Base-by-base conservation (phyloP, 1,140 invertebrate species). In the Drosophila murphyi region DNA sequence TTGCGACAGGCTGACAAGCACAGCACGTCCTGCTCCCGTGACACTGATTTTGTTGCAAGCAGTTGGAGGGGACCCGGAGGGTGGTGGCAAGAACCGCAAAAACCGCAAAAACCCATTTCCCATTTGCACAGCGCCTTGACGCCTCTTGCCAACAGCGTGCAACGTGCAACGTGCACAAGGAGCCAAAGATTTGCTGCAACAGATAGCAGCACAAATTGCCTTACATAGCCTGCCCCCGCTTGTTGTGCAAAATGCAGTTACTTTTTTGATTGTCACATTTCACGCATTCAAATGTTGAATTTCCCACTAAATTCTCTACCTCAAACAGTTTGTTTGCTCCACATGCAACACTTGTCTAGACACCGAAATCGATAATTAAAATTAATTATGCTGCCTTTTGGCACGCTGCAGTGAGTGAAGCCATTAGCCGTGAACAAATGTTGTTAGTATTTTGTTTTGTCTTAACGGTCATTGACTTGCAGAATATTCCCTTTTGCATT, bases 1-100 rank as follows among this genome's bases (percentile, higher is more conserved):
- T 89, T 89, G 85, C 85, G 48, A 79, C 62, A 3, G 39, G 67
- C 39, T 64, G 68, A 85, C 71, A 77, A 51, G 64, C 55, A 68
- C 41, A 61, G 56, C 67, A 69, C 51, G 68, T 85, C 64, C 78
- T 89, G 85, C 82, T 89, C 85, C 80, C 85, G 85, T 89, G 85
- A 89, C 85, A 89, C 85, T 89, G 85, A 89, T 89, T 89, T 80
- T 60, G 57, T 28, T 5, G 29, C 7, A 20, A 12, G 3, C 31
- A 28, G 7, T 8, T n/a, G 3, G 50, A 54, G 76, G 61, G 50
- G 45, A 65, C 20, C 20, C 20, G 54, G 56, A 55, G 68, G 35
- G 50, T 55, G 32, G n/a, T 31, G 39, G 5, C 2, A n/a, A n/a
- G 39, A n/a, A 20, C 20, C 20, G 20, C 20, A 20, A 10, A 7